phyloP scores from a whole-genome alignment of 2,797 vertebrate genomes.

The Bradypus variegatus region DNA sequence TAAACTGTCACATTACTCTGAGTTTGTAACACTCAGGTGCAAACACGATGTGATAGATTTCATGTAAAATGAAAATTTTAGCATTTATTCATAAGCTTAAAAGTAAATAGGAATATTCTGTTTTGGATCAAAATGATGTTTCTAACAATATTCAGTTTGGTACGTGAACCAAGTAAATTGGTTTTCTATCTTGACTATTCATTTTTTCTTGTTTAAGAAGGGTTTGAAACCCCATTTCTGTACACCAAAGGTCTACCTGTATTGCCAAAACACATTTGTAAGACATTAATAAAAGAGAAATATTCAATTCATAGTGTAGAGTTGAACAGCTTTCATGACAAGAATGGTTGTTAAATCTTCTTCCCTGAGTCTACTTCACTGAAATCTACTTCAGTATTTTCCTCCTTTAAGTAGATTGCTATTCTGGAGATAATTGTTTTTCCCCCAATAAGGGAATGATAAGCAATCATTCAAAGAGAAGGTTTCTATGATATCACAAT shows the following conservation, averaged over 20 bases:
- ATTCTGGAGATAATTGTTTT: neutral
- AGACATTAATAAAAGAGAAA: neutral
- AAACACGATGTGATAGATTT: neutral
- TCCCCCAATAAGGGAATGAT: neutral
- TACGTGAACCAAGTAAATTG: neutral
- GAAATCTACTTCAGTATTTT: neutral
- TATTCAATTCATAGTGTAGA: neutral
- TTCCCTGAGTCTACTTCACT: neutral
- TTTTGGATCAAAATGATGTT: neutral
- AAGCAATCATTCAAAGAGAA: neutral
- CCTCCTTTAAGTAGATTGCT: neutral
- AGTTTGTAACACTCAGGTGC: neutral
- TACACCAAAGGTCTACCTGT: neutral
- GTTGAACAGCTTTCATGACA: neutral
- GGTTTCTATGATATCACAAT: conserved; percentile 12
- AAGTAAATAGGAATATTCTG: neutral
- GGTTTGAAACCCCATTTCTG: neutral
- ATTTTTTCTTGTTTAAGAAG: conserved; percentile 21
- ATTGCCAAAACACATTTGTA: neutral
- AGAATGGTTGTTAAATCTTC: neutral
- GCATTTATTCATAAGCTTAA: neutral
- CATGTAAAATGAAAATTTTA: neutral
- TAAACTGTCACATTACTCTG: neutral
- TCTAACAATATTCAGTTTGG: neutral
- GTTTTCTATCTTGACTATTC: neutral